A percentile compares a stretch with the other conserved stretches of the same genome.
Evolutionary conservation across 2,888 invertebrate genomes (phyloP).

Genomic region (Acleris literana): DNA sequence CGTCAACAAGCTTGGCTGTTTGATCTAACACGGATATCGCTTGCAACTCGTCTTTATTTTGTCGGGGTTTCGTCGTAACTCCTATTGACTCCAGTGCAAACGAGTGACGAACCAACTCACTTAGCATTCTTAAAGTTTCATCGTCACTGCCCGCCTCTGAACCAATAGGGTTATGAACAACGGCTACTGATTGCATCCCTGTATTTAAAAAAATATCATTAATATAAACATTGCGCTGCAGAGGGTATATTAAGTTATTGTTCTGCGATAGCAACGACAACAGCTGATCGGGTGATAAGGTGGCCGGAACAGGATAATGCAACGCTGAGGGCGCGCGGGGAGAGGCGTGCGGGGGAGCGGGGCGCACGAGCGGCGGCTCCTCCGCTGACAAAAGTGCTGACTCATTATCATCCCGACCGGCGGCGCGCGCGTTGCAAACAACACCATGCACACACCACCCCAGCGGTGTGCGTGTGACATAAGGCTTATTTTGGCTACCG

Average conservation of each 20-base stretch:
- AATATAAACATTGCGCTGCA: background rate
- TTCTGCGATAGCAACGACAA: background rate
- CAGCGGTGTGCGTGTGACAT: conserved; percentile 2
- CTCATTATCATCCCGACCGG: background rate
- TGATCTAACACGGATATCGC: conserved; percentile 1
- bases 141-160: background rate
- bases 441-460: conserved; percentile 13
- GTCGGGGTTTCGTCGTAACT: background rate
- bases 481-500: conserved; percentile 6
- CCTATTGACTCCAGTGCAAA: conserved; percentile 7
- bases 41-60: conserved; percentile 5
- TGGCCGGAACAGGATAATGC: background rate
- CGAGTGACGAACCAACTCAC: background rate
- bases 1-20: conserved; percentile 7
- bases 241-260: too few species aligned
- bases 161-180: background rate
- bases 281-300: background rate
- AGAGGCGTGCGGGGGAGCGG: background rate
- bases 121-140: background rate
- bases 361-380: background rate
- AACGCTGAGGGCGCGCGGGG: background rate
- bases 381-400: background rate
- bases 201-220: background rate
- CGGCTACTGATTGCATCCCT: background rate
- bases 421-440: background rate